Evolutionary conservation across 2,113 vertebrate species (phyloP).

Genomic region (Gallinago media): DNA sequence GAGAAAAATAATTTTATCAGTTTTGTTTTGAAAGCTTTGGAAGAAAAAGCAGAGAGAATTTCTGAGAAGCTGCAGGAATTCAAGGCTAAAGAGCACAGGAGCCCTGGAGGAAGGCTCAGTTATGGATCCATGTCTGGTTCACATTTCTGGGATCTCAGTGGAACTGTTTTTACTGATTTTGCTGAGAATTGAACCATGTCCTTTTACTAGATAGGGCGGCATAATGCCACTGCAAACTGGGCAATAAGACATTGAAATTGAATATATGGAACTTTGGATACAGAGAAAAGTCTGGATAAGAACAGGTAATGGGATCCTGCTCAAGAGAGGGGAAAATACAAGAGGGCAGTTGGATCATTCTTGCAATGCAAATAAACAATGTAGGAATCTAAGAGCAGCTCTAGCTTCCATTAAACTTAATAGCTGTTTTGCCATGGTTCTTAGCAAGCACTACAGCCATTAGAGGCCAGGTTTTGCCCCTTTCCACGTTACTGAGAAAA

Average conservation of each 20-base stretch:
- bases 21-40: constrained; percentile 10
- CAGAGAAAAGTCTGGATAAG: not conserved
- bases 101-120: not conserved
- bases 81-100: not conserved
- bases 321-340: not conserved
- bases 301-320: not conserved
- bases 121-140: not conserved
- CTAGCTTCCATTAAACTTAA: not conserved
- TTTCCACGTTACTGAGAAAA: not conserved
- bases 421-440: not conserved
- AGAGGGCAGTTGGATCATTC: not conserved
- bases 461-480: not conserved
- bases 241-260: not conserved
- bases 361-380: not conserved
- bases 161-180: not conserved
- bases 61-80: not conserved
- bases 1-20: not conserved
- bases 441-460: not conserved
- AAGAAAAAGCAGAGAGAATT: not conserved
- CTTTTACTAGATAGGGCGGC: not conserved
- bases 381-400: not conserved
- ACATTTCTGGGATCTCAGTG: not conserved
- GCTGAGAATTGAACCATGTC: not conserved
- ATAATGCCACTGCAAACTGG: not conserved
- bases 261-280: not conserved